Conservation (phyloP, 2,888 invertebrate species). For the Uloborus plumipes region DNA sequence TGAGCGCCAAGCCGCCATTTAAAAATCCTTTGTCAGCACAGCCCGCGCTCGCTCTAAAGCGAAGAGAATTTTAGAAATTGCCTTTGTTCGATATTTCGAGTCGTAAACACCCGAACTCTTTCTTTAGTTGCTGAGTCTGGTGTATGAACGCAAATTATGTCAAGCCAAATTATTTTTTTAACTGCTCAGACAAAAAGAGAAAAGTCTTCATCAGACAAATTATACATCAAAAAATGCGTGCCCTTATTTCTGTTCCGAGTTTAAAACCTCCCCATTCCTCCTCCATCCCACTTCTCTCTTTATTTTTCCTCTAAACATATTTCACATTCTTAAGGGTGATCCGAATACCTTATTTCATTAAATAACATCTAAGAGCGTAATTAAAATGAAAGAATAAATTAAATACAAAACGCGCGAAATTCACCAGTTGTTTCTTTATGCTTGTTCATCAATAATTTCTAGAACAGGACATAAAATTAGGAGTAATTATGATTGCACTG, state of each 20-base stretch:
- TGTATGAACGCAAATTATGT: slow-evolving; percentile 52
- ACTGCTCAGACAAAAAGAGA: background rate
- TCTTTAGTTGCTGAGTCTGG: slow-evolving; percentile 18
- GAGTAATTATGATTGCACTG: too few species aligned
- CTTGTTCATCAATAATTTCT: too few species aligned
- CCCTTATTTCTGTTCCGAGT: slow-evolving; percentile 39
- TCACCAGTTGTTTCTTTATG: too few species aligned
- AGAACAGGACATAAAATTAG: too few species aligned
- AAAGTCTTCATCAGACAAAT: background rate
- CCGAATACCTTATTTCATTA: too few species aligned
- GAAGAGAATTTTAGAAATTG: slow-evolving; percentile 10
- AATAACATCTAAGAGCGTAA: too few species aligned
- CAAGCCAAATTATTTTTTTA: too few species aligned
- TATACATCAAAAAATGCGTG: slow-evolving; percentile 7
- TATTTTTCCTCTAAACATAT: too few species aligned
- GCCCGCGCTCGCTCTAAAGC: background rate
- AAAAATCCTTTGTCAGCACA: slow-evolving; percentile 2
- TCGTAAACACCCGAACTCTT: slow-evolving; percentile 36
- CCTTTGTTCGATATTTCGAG: slow-evolving; percentile 53
- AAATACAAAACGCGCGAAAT: too few species aligned
- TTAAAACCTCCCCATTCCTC: slow-evolving; percentile 23
- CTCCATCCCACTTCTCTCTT: slow-evolving; percentile 1
- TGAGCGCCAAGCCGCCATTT: slow-evolving; percentile 2
- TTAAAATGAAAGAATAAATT: background rate
- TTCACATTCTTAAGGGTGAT: too few species aligned